Conservation (phyloP, 1,140 invertebrate species). For the Trachelipus rathkii region DNA sequence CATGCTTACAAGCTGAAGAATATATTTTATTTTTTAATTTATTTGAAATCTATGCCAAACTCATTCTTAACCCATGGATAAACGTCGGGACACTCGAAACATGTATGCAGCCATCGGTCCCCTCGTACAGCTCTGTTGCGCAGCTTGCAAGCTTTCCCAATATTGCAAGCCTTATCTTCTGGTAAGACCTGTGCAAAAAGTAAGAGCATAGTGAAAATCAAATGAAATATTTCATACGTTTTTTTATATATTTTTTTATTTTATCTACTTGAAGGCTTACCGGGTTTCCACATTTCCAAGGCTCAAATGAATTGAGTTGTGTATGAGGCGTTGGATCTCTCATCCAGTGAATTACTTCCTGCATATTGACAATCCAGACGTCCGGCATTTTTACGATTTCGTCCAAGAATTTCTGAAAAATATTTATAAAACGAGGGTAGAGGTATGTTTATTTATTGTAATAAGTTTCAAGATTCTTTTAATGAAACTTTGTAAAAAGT, state of each 20-base stretch:
- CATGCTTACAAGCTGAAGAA: too few species aligned
- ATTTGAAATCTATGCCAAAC: slow-evolving; percentile 54
- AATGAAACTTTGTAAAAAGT: too few species aligned
- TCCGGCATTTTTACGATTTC: slow-evolving; percentile 67
- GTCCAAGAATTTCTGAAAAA: slow-evolving; percentile 67
- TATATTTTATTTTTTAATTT: too few species aligned
- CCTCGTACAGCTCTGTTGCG: slow-evolving; percentile 44
- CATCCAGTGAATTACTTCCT: slow-evolving; percentile 76
- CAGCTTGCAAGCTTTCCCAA: slow-evolving; percentile 69
- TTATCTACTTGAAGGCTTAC: slow-evolving; percentile 45
- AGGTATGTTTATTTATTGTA: too few species aligned
- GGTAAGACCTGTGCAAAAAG: slow-evolving; percentile 54
- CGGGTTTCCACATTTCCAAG: slow-evolving; percentile 64
- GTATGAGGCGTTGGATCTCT: slow-evolving; percentile 62
- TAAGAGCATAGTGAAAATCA: background rate
- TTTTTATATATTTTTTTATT: background rate
- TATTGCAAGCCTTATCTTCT: slow-evolving; percentile 65
- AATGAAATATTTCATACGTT: background rate
- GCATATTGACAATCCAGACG: slow-evolving; percentile 73
- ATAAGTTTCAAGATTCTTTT: too few species aligned
- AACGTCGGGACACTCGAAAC: slow-evolving; percentile 49
- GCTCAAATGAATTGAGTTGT: slow-evolving; percentile 61
- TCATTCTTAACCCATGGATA: slow-evolving; percentile 51
- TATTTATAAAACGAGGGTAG: slow-evolving; percentile 1
- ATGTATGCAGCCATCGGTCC: slow-evolving; percentile 49